phyloP scores from a whole-genome alignment of 2,888 invertebrate genomes.

The Nomada fabriciana region DNA sequence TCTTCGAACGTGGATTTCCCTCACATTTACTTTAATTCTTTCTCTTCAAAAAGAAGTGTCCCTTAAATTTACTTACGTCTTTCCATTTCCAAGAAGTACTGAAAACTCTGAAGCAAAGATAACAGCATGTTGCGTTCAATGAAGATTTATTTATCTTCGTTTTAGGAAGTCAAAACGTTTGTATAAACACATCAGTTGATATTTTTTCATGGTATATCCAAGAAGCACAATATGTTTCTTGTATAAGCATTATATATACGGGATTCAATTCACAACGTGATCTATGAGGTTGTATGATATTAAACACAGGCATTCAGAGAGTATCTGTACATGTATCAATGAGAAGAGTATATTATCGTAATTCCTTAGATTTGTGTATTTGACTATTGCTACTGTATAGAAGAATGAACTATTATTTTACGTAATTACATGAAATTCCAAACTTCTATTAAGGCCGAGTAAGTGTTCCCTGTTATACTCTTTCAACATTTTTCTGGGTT shows the following conservation, averaged over 20 bases:
- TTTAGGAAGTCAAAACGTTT: constrained; percentile 16
- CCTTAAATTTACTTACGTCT: constrained; percentile 64
- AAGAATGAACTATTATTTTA: constrained; percentile 32
- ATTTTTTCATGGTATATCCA: constrained; percentile 27
- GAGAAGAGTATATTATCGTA: constrained; percentile 9
- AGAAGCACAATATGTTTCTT: constrained; percentile 12
- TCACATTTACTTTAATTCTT: constrained; percentile 36
- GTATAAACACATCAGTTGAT: constrained; percentile 3
- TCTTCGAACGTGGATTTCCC: constrained; percentile 30
- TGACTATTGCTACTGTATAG: constrained; percentile 14
- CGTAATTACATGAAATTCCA: constrained; percentile 30
- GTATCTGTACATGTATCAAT: constrained; percentile 18
- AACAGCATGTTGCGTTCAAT: constrained; percentile 77
- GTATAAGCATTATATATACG: constrained; percentile 4
- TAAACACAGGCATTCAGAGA: constrained; percentile 24
- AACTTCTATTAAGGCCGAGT: constrained; percentile 12
- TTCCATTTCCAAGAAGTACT: constrained; percentile 67
- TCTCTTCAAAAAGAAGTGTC: constrained; percentile 39
- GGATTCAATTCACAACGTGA: not conserved
- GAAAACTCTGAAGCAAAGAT: constrained; percentile 74
- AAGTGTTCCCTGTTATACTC: constrained; percentile 27
- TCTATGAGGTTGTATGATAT: constrained; percentile 16
- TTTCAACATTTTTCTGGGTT: constrained; percentile 29
- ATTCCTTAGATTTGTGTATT: constrained; percentile 19
- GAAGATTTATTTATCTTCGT: constrained; percentile 27